phyloP scores from a whole-genome alignment of 2,797 vertebrate species.

The Poecilia wingei region DNA sequence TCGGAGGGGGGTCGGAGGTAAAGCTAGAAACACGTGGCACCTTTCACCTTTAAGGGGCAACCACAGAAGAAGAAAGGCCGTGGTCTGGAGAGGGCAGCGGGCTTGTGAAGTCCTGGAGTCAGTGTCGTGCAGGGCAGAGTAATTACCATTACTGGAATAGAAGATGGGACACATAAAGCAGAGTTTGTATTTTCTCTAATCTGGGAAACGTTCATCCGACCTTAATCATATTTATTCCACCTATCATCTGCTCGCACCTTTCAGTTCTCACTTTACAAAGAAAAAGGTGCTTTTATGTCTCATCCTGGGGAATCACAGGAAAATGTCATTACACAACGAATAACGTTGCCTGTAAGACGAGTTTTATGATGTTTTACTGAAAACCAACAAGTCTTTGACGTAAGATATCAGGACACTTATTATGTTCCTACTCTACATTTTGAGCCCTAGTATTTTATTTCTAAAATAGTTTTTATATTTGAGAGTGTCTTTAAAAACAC shows the following conservation, averaged over 20 bases:
- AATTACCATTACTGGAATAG: constrained; percentile 45
- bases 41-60: constrained; percentile 71
- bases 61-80: constrained; percentile 25
- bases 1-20: constrained; percentile 45
- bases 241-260: background rate
- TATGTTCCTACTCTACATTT: background rate
- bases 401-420: background rate
- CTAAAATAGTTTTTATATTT: background rate
- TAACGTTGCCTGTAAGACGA: background rate
- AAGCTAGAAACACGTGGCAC: constrained; percentile 74
- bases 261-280: constrained; percentile 17
- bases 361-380: constrained; percentile 7
- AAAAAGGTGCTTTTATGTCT: constrained; percentile 13
- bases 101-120: constrained; percentile 58
- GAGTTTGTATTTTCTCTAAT: constrained; percentile 15
- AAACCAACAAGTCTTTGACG: background rate
- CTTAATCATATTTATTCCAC: constrained; percentile 5
- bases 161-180: background rate
- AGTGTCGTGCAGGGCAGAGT: constrained; percentile 52
- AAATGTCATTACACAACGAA: constrained; percentile 21
- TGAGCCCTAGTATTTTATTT: background rate
- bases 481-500: background rate
- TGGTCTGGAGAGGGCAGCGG: constrained; percentile 21
- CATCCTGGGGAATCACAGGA: constrained; percentile 23
- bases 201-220: constrained; percentile 28